A percentile compares a stretch with the other conserved stretches of the same genome.
Evolutionary conservation across 2,888 invertebrate species (phyloP).

Genomic region (Mylabris sibirica): DNA sequence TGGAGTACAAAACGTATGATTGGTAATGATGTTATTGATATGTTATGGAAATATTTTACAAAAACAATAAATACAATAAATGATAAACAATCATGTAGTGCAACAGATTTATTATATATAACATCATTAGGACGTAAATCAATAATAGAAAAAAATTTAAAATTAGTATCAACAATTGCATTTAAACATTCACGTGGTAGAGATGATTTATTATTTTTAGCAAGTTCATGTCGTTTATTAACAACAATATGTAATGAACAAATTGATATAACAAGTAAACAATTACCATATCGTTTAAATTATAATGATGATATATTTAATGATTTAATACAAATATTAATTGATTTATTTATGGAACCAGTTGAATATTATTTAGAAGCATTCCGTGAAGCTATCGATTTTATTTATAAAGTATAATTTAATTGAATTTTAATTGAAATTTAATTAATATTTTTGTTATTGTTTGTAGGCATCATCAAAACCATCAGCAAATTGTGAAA

Average conservation of each 20-base stretch:
- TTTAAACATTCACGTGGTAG: conserved; percentile 66
- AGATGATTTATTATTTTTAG: conserved; percentile 65
- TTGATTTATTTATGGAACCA: conserved; percentile 60
- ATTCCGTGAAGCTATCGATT: conserved; percentile 66
- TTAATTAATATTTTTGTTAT: conserved; percentile 13
- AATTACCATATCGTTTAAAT: conserved; percentile 57
- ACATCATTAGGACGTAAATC: conserved; percentile 62
- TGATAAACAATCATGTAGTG: conserved; percentile 75
- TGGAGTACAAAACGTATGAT: conserved; percentile 69
- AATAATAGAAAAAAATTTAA: conserved; percentile 63
- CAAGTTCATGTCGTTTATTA: conserved; percentile 68
- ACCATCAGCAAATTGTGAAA: conserved; percentile 63
- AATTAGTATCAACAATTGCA: conserved; percentile 74
- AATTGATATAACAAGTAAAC: conserved; percentile 52
- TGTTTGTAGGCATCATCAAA: conserved; percentile 56
- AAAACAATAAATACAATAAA: conserved; percentile 69
- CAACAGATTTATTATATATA: conserved; percentile 82
- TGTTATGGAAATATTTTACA: conserved; percentile 86
- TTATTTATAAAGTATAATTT: conserved; percentile 65
- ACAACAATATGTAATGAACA: conserved; percentile 60
- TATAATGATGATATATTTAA: conserved; percentile 66
- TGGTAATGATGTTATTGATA: conserved; percentile 67
- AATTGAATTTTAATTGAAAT: no score
- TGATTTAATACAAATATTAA: conserved; percentile 62
- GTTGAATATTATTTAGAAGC: conserved; percentile 66